Conservation (phyloP, 2,888 invertebrate genomes). For the Galerucella nymphaeae region DNA sequence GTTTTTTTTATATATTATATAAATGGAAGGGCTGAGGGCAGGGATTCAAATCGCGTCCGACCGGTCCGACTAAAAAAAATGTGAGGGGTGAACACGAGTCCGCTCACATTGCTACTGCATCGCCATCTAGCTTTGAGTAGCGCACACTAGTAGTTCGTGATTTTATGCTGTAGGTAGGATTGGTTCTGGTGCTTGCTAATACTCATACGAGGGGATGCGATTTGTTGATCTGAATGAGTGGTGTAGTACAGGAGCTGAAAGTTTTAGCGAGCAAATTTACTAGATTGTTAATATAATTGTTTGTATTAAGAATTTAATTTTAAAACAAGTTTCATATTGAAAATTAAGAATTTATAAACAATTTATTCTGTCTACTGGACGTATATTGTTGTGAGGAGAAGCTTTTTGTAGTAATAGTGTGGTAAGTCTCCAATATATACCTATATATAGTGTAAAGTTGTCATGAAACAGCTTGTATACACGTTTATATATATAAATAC, state of each 20-base stretch:
- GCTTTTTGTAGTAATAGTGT: no score
- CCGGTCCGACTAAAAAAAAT: slow-evolving; percentile 25
- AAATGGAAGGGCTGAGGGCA: slow-evolving; percentile 24
- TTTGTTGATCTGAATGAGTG: not conserved
- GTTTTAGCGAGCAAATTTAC: not conserved
- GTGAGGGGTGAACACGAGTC: slow-evolving; percentile 27
- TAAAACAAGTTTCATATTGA: not conserved
- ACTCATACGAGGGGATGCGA: slow-evolving; percentile 10
- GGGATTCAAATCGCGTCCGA: slow-evolving; percentile 31
- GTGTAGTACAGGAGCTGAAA: not conserved
- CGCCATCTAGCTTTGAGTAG: slow-evolving; percentile 40
- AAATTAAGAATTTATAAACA: no score
- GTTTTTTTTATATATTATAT: slow-evolving; percentile 24
- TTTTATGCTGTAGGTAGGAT: not conserved
- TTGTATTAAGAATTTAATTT: not conserved
- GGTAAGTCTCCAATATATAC: no score
- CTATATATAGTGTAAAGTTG: no score
- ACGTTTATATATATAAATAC: not conserved
- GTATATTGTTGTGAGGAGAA: no score
- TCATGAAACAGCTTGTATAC: no score
- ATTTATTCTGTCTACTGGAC: no score
- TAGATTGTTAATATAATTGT: not conserved
- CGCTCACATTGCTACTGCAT: not conserved
- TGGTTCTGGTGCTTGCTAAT: not conserved
- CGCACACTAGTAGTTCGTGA: slow-evolving; percentile 2